Evolutionary conservation across 2,888 invertebrate species (phyloP), one percentile per base, ranked within the genome.

Genomic region (Apeira syringaria): DNA sequence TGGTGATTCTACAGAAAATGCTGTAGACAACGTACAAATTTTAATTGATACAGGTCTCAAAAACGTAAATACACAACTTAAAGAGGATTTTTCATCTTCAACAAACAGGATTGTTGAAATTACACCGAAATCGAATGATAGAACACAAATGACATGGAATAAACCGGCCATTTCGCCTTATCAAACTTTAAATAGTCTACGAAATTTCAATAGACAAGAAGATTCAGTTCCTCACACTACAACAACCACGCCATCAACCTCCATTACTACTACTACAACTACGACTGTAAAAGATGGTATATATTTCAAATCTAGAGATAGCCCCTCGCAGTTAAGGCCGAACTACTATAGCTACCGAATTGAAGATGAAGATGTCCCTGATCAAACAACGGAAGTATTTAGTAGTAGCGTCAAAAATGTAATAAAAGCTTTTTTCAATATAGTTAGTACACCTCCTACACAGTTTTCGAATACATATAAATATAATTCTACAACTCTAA

Each of bases 91-190:
- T 12, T 18, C 32, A n/a, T 43, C 55, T 50, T 37, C 44, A 25
- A 64, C 59, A 48, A 48, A 56, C 12, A 56, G 44, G 5, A 26
- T 50, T n/a, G 56, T 38, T 20, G 57, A 63, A 41, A 62, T 65
- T 34, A 53, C 47, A 9, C 44, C 57, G 1, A 56, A 64, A 30
- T 38, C 53, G 34, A 52, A 54, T 37, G 50, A 63, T 34, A 58
- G 51, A 25, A 45, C 59, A 5, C 53, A 67, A 30, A 58, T 68
- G 35, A 47, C 38, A 35, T 84, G 78, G 59, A 80, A 83, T 24
- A 77, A 84, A 50, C 83, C 90, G 9, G 70, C 80, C 27, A 80
- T 91, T 5, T 91, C 92, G 0, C 91, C 92, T 0, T 92, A 88
- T 48, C 88, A 85, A 60, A 87, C 91, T 18, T 63, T 91, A 13